Evolutionary conservation across 2,113 vertebrate genomes (phyloP).

Genomic region (Ahaetulla prasina): DNA sequence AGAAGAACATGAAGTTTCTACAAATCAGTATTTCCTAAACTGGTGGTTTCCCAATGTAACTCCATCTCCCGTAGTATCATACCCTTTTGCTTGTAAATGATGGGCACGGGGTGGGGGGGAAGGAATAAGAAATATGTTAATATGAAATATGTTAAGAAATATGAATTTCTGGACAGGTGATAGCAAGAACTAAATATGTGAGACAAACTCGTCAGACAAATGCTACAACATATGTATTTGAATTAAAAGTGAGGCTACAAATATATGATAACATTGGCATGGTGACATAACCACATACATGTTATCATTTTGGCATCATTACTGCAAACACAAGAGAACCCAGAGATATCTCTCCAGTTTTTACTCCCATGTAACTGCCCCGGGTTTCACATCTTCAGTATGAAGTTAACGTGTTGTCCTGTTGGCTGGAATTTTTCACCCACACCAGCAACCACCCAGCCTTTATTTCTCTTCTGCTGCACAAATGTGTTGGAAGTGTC

Average conservation of each 20-base stretch:
- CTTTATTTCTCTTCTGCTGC: slow-evolving; percentile 17
- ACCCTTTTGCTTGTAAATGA: neutral
- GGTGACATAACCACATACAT: neutral
- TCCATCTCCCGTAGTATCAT: neutral
- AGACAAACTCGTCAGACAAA: neutral
- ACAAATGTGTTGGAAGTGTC: neutral
- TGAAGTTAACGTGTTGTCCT: neutral
- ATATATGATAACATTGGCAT: neutral
- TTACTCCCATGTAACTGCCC: neutral
- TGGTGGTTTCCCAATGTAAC: neutral
- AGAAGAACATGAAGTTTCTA: neutral
- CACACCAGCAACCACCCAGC: neutral
- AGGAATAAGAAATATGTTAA: no score
- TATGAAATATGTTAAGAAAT: neutral
- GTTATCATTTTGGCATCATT: neutral
- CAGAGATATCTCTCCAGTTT: neutral
- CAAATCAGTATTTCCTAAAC: neutral
- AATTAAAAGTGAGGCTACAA: neutral
- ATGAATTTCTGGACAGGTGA: neutral
- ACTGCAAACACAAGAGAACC: neutral
- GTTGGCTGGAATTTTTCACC: slow-evolving; percentile 5
- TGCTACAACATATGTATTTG: neutral
- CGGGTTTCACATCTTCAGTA: neutral
- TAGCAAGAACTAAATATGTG: neutral
- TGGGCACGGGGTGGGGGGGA: neutral